Percentiles rank a stretch among this genome's conserved stretches.
phyloP scores from a whole-genome alignment of 2,888 invertebrate genomes.

The Eupithecia centaureata region DNA sequence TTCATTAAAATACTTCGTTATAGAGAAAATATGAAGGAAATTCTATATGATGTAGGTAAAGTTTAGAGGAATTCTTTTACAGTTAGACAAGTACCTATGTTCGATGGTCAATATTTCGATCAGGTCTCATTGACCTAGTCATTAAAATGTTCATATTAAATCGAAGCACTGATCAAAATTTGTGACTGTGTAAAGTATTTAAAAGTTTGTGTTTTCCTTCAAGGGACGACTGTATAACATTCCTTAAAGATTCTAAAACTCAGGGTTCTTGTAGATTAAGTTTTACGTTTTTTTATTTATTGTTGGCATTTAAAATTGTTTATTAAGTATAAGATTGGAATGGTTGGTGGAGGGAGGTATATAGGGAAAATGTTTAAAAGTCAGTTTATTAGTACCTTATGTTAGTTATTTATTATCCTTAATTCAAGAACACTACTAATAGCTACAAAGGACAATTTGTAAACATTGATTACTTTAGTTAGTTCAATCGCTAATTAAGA shows the following conservation, averaged over 20 bases:
- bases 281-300: not conserved
- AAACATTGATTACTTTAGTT: not conserved
- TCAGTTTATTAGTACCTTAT: not conserved
- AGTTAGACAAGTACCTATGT: not conserved
- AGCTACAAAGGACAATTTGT: not conserved
- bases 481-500: not conserved
- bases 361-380: not conserved
- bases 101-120: not conserved
- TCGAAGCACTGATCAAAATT: not conserved
- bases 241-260: conserved; percentile 5
- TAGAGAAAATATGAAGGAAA: not conserved
- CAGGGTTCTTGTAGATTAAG: not conserved
- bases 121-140: not conserved
- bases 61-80: not conserved
- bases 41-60: not conserved
- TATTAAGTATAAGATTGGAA: conserved; percentile 2
- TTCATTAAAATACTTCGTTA: not conserved
- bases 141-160: not conserved
- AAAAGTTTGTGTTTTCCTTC: not conserved
- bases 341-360: not conserved
- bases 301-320: conserved; percentile 4
- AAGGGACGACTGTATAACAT: not conserved
- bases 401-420: not conserved
- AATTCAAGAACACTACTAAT: not conserved
- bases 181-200: not conserved